Evolutionary conservation across 2,113 vertebrate genomes (phyloP).

Genomic region (Danionella cerebrum): DNA sequence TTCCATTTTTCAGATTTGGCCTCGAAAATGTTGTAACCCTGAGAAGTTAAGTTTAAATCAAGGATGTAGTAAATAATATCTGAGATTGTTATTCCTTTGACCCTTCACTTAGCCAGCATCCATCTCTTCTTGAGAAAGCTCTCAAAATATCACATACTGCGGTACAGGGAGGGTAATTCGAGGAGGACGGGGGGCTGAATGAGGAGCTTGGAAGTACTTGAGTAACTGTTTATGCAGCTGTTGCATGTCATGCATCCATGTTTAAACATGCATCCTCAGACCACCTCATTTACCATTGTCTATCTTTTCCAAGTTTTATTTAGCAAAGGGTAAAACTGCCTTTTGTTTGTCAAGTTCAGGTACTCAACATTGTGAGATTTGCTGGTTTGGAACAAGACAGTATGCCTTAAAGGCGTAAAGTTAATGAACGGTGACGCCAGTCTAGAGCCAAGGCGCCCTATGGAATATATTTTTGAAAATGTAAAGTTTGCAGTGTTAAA

Average conservation of each 20-base stretch:
- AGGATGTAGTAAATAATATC: slow-evolving; percentile 16
- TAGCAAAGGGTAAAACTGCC: neutral
- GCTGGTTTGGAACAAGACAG: neutral
- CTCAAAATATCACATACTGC: slow-evolving; percentile 20
- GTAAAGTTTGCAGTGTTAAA: neutral
- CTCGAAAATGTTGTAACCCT: neutral
- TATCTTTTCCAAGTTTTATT: neutral
- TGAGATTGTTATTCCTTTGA: slow-evolving; percentile 3
- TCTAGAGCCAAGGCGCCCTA: neutral
- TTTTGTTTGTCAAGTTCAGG: neutral
- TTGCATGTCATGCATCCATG: slow-evolving; percentile 34
- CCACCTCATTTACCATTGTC: neutral
- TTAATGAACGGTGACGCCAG: slow-evolving; percentile 27
- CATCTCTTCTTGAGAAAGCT: neutral
- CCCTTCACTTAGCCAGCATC: neutral
- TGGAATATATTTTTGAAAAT: slow-evolving; percentile 1
- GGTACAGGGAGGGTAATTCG: slow-evolving; percentile 32
- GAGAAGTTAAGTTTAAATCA: slow-evolving; percentile 11
- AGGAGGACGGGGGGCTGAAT: slow-evolving; percentile 27
- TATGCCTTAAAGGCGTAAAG: neutral
- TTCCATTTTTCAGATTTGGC: neutral
- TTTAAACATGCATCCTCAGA: slow-evolving; percentile 27
- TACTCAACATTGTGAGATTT: neutral
- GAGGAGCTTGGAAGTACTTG: slow-evolving; percentile 33
- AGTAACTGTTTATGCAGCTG: slow-evolving; percentile 53